phyloP scores from a whole-genome alignment of 53 echinoderm and acorn worm species.

The Echinarachnius parma region DNA sequence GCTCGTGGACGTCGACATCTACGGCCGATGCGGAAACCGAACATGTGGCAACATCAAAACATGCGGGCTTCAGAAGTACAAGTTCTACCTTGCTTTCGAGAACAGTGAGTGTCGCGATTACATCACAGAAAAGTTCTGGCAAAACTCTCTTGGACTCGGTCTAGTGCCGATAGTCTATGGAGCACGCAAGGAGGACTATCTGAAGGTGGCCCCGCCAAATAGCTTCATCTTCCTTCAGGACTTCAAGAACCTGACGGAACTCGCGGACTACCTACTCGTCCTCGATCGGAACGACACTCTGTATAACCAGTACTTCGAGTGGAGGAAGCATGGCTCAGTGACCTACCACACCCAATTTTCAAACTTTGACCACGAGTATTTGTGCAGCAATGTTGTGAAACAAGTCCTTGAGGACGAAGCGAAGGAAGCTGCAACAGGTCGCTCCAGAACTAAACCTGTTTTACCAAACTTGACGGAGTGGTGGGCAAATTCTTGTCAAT shows the following conservation, averaged over 20 bases:
- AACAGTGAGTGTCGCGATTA: slow-evolving; percentile 16
- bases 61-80: slow-evolving; percentile 17
- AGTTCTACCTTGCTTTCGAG: slow-evolving; percentile 25
- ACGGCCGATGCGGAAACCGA: not conserved
- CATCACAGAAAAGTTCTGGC: slow-evolving; percentile 31
- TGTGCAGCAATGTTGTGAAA: not conserved
- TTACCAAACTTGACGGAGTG: too few relatives aligned
- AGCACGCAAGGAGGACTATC: slow-evolving; percentile 7
- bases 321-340: slow-evolving; percentile 8
- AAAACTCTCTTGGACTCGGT: not conserved
- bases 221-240: slow-evolving; percentile 18
- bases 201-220: slow-evolving; percentile 5
- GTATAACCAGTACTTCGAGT: slow-evolving; percentile 24
- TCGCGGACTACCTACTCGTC: slow-evolving; percentile 3
- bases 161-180: slow-evolving; percentile 18
- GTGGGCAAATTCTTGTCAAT: too few relatives aligned
- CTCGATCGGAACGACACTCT: slow-evolving; percentile 3
- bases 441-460: too few relatives aligned
- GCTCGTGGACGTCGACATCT: slow-evolving; percentile 1
- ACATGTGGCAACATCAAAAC: not conserved
- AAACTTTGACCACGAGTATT: not conserved
- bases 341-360: not conserved
- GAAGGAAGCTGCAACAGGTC: too few relatives aligned
- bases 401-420: slow-evolving; percentile 2
- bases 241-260: not conserved